Evolutionary conservation across 2,888 invertebrate species (phyloP).

Genomic region (Leptogaster cylindrica): DNA sequence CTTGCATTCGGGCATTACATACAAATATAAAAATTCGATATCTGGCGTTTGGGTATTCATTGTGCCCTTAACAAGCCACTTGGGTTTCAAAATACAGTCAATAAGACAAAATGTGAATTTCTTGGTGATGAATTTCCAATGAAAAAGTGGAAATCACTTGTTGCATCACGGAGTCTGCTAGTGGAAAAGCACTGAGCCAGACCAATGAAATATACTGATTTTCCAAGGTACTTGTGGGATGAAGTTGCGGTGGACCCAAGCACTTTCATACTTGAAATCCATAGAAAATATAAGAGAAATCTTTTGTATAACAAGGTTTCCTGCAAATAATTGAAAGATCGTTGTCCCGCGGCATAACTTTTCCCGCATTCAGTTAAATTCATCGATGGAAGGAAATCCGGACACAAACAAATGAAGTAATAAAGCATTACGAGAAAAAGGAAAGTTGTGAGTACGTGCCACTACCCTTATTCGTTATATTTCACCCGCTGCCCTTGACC

Average conservation of each 20-base stretch:
- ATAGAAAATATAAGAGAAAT: neutral
- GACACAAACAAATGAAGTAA: conserved; percentile 13
- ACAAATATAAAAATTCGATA: too few relatives aligned
- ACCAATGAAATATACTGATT: too few relatives aligned
- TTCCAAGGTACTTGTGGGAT: neutral
- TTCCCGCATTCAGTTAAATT: neutral
- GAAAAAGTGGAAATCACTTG: neutral
- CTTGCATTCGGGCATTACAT: too few relatives aligned
- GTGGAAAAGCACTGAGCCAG: too few relatives aligned
- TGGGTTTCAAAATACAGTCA: too few relatives aligned
- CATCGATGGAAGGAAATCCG: conserved; percentile 1
- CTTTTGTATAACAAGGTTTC: conserved; percentile 9
- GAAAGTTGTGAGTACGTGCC: too few relatives aligned
- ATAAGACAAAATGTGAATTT: too few relatives aligned
- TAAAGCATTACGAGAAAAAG: conserved; percentile 4
- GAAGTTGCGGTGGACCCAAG: neutral
- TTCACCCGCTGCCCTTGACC: too few relatives aligned
- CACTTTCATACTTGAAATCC: neutral
- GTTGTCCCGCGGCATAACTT: neutral
- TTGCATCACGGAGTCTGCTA: neutral
- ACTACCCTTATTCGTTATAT: too few relatives aligned
- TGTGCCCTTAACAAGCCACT: too few relatives aligned
- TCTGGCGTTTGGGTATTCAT: too few relatives aligned
- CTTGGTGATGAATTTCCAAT: neutral
- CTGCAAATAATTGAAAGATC: conserved; percentile 3